Conservation (phyloP, 2,113 vertebrate genomes). For the Antechinus stuartii region DNA sequence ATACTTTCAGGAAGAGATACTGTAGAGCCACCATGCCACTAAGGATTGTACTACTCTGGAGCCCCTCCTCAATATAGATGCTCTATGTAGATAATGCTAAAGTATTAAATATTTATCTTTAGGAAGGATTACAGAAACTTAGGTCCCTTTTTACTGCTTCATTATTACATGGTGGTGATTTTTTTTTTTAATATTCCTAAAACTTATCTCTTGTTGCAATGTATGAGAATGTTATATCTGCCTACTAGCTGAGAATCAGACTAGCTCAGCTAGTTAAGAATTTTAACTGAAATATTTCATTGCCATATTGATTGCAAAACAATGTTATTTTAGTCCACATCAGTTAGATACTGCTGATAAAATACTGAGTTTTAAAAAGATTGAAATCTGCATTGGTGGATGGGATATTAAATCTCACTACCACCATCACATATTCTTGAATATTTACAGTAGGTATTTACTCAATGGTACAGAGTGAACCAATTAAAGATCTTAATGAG, state of each 20-base stretch:
- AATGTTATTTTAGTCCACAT: not conserved
- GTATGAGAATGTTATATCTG: not conserved
- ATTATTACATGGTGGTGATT: not conserved
- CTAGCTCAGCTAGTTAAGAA: not conserved
- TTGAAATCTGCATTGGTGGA: not conserved
- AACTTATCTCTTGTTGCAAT: not conserved
- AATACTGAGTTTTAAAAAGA: not conserved
- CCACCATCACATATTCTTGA: not conserved
- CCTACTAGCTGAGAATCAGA: not conserved
- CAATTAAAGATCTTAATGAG: not conserved
- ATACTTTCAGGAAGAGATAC: not conserved
- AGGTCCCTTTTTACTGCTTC: not conserved
- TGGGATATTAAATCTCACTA: not conserved
- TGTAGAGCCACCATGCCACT: no score
- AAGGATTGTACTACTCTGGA: not conserved
- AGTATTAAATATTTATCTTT: not conserved
- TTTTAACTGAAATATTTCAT: not conserved
- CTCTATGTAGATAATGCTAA: not conserved
- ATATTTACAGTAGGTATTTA: not conserved
- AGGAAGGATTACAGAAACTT: not conserved
- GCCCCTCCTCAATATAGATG: not conserved
- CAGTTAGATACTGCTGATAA: not conserved
- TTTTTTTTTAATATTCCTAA: not conserved
- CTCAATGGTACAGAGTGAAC: not conserved
- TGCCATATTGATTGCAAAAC: not conserved